phyloP scores from a whole-genome alignment of 1,140 invertebrate species.

The Leucophenga varia region DNA sequence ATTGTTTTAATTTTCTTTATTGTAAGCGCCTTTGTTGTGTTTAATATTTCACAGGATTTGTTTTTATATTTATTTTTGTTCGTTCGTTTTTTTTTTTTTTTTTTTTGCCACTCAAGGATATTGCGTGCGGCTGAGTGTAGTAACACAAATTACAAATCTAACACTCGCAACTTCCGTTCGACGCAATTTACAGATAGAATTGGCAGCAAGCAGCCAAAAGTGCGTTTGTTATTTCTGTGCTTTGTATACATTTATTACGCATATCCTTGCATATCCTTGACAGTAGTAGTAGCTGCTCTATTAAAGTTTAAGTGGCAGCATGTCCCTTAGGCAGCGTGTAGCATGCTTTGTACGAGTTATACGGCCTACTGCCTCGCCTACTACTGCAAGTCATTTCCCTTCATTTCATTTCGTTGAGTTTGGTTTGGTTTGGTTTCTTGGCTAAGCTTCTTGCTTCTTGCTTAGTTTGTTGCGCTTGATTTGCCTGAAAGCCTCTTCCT shows the following conservation, averaged over 20 bases:
- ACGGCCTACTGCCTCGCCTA: no score
- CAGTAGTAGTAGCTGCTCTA: conserved; percentile 48
- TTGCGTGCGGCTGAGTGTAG: background rate
- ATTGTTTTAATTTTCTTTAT: conserved; percentile 46
- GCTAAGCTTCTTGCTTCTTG: conserved; percentile 32
- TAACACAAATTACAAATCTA: background rate
- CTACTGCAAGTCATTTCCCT: no score
- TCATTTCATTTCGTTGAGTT: no score
- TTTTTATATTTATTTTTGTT: no score
- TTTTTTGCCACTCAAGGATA: conserved; percentile 11
- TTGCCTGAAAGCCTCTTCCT: conserved; percentile 42
- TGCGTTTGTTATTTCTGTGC: conserved; percentile 10
- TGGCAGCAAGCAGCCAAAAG: no score
- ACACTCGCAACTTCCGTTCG: background rate
- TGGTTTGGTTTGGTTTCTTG: no score
- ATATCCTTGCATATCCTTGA: conserved; percentile 29
- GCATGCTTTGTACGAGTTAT: no score
- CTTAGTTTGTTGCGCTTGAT: conserved; percentile 51
- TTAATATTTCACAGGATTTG: conserved; percentile 51
- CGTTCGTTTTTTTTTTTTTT: conserved; percentile 2
- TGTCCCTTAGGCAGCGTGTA: conserved; percentile 37
- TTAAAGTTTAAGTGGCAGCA: conserved; percentile 52
- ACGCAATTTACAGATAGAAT: no score
- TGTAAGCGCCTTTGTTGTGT: conserved; percentile 25
- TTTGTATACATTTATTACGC: conserved; percentile 48